Base-by-base conservation (phyloP, 2,888 invertebrate species). In the Drymonia ruficornis region DNA sequence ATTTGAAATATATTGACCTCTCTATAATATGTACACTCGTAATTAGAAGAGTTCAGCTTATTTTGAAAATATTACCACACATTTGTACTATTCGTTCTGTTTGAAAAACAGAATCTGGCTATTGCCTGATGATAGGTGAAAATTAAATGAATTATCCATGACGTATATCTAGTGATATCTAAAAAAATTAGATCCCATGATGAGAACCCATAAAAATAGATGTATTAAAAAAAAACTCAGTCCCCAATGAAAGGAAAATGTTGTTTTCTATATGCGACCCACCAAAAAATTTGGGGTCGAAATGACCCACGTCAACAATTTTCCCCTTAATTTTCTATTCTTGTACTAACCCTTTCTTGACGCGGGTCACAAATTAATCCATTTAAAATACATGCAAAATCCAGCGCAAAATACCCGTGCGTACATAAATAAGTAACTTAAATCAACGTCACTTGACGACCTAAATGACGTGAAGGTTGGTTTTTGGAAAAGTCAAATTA, bases 351-450 rank as follows among this genome's bases (percentile, higher is more conserved):
- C 78, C 75, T 72, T 71, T 64, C 53, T 53, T 80, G 79, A 83
- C 75, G 68, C 65, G 76, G 81, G 81, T 79, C 76, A 71, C 76
- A 81, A 84, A 84, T 83, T 83, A 82, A 81, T 81, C 82, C 80
- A 79, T 83, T 80, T 78, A 83, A 80, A 82, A 81, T 80, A 83
- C 82, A 81, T 80, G 74, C 66, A 68, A 68, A 70, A 72, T 70
- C 73, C 74, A 54, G 61, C 68, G 66, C 64, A 68, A 74, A 76
- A 77, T 74, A 70, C 70, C 63, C 64, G 56, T 59, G 62, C 57
- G 59, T 54, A 53, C 55, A 63, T 83, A 72, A 82, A 83, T 83
- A 77, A 81, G 77, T 82, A 76, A n/a, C n/a, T n/a, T n/a, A 81
- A 74, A 65, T 65, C 56, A 68, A 62, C 69, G 63, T 8, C 29